Evolutionary conservation across 2,888 invertebrate species (phyloP), one percentile per base, ranked within the genome.

Genomic region (Congeria kusceri): DNA sequence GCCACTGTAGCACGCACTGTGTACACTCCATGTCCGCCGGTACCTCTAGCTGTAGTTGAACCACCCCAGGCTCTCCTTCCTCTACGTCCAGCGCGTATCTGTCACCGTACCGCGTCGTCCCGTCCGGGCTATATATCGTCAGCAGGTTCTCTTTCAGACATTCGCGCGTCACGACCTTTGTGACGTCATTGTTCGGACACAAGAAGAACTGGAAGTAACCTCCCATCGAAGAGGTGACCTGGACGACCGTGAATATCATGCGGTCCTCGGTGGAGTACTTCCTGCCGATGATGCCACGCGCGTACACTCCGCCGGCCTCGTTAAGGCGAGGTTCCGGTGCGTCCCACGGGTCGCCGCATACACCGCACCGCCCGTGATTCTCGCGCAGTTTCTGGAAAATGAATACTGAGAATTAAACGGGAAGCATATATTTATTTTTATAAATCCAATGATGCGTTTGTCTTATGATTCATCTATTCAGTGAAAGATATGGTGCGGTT

Each of bases 1-100:
- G 73, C 86, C 86, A 86, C 32, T 78, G 84, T n/a, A 86, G 68
- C 3, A 86, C 86, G 74, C 86, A 84, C 58, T 84, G 84, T 0
- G 69, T 68, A 53, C 86, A 86, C 32, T 74, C 76, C 11, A 86
- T 39, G 4, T 70, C 75, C 13, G 68, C 56, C 23, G 86, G 86
- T 39, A 84, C 79, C 44, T 79, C 69, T 15, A 84, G 53, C 3
- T 64, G 47, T 18, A 84, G 58, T 27, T 77, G 61, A 20, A 83
- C 77, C 13, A 69, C 53, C 7, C 71, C 67, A 11, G 73, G 59
- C 3, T 49, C 44, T 15, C 79, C 74, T 18, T 73, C 58, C 0
- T 15, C 20, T 32, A 79, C 49, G 3, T 79, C 76, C 32, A 83
- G 80, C 11, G 56, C 61, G 29, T 76, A 86, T 39, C 72, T 70